Evolutionary conservation across 2,797 vertebrate species (phyloP).

Genomic region (Lacerta viridis): DNA sequence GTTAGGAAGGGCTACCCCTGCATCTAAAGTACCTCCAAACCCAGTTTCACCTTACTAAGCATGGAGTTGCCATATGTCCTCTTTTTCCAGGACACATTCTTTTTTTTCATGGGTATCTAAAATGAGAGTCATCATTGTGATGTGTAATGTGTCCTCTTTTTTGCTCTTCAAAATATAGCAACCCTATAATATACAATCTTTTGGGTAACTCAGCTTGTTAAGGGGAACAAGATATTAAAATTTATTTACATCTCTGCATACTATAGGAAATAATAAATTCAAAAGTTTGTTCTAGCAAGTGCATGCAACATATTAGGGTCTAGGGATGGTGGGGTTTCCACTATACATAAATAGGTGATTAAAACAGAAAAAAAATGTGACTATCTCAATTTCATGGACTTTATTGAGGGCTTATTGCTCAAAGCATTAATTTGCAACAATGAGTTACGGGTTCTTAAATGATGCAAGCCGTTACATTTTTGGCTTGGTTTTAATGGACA

Average conservation of each 20-base stretch:
- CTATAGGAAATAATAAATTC: neutral
- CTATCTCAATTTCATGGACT: neutral
- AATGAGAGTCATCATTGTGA: too few relatives aligned
- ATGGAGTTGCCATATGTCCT: too few relatives aligned
- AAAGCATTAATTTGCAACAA: accelerated
- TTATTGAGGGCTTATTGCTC: neutral
- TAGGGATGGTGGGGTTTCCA: neutral
- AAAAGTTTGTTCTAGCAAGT: neutral
- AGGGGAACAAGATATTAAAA: neutral
- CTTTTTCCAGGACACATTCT: too few relatives aligned
- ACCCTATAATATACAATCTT: neutral
- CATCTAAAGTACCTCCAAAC: too few relatives aligned
- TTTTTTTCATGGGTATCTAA: too few relatives aligned
- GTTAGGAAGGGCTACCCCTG: too few relatives aligned
- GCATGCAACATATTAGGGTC: neutral
- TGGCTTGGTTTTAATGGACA: conserved; percentile 27
- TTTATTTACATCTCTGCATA: neutral
- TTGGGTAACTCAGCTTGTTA: neutral
- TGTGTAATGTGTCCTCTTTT: too few relatives aligned
- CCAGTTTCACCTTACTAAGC: too few relatives aligned
- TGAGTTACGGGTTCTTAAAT: neutral
- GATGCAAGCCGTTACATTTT: conserved; percentile 5
- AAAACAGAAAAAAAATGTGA: neutral
- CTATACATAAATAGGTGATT: neutral
- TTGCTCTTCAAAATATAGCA: too few relatives aligned